Conservation (phyloP, 2,888 invertebrate species). For the Bunonema sp. region DNA sequence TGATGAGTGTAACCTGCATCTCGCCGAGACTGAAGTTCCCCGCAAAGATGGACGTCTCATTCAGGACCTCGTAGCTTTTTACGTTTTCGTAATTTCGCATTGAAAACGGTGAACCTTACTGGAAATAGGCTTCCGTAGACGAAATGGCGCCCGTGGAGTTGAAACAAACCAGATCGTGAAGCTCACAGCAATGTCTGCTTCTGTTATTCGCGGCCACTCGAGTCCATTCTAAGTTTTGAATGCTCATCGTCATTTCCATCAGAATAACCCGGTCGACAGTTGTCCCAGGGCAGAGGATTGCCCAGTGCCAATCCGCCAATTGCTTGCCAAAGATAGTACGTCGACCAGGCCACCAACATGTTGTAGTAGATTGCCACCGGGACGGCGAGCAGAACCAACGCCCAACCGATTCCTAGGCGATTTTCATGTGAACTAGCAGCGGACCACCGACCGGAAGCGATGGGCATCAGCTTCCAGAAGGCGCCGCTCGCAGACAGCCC, state of each 20-base stretch:
- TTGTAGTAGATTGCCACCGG: constrained; percentile 41
- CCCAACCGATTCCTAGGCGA: constrained; percentile 37
- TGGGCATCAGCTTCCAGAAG: constrained; percentile 33
- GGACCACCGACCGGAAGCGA: constrained; percentile 19
- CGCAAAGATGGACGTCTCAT: constrained; percentile 16
- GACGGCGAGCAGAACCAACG: constrained; percentile 32
- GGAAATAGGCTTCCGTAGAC: constrained; percentile 36
- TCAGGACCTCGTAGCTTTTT: constrained; percentile 25
- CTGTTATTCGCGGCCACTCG: neutral
- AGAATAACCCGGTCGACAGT: constrained; percentile 16
- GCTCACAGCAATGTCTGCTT: constrained; percentile 30
- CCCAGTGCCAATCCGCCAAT: constrained; percentile 14
- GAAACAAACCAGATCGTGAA: constrained; percentile 20
- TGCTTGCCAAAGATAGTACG: constrained; percentile 37
- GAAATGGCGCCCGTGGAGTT: constrained; percentile 20
- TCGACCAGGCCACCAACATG: constrained; percentile 30
- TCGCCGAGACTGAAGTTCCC: constrained; percentile 7
- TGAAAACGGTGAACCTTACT: constrained; percentile 15
- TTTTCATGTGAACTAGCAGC: neutral
- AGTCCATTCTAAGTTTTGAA: neutral
- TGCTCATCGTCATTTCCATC: too few relatives aligned
- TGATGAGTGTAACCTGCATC: constrained; percentile 47
- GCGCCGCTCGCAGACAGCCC: constrained; percentile 29
- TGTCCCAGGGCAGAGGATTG: constrained; percentile 21
- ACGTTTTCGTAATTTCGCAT: constrained; percentile 3